Evolutionary conservation across 1,140 invertebrate genomes (phyloP), one percentile per base, ranked within the genome.

Genomic region (Rhagoletis zephyria): DNA sequence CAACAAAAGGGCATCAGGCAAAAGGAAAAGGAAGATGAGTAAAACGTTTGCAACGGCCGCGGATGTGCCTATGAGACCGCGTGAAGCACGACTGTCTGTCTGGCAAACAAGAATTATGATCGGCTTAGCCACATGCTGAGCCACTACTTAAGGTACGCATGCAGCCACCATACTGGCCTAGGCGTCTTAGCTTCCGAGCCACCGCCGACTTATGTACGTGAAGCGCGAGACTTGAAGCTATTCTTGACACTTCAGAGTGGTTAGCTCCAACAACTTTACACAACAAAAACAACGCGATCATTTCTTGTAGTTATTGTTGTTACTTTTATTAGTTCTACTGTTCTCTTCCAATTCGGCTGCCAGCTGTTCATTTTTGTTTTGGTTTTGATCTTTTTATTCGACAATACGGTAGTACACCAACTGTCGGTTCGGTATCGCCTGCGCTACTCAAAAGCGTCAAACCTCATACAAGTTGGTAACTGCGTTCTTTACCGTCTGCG

Each of bases 101-200:
- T 91, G 91, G 91, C 91, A 92, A 92, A 92, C 91, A 92, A 92
- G 90, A 92, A 92, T 92, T 92, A 92, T 92, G 91, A 92, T 92
- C 91, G 91, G 91, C 91, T 92, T 92, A 92, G 91, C 91, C 91
- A 92, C 91, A 92, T 92, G 91, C 91, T 92, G 91, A 91, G 91
- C 90, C 85, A 63, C 88, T 87, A 60, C 87, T 65, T 85, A 88
- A 87, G 70, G 61, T 85, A 85, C 60, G 16, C 85, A 88, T 70
- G 14, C 87, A 77, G 45, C 86, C 65, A 74, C 67, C 74, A 51
- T 42, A 81, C 48, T 81, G 6, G 74, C 74, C n/a, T 16, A 77
- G 61, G 30, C 70, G 10, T 67, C 86, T 67, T 30, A 9, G 70
- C 56, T 70, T 81, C 74, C 61, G 56, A 61, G 59, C 42, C 60